Evolutionary conservation across 2,113 vertebrate genomes (phyloP).

Genomic region (Fulmarus glacialis): DNA sequence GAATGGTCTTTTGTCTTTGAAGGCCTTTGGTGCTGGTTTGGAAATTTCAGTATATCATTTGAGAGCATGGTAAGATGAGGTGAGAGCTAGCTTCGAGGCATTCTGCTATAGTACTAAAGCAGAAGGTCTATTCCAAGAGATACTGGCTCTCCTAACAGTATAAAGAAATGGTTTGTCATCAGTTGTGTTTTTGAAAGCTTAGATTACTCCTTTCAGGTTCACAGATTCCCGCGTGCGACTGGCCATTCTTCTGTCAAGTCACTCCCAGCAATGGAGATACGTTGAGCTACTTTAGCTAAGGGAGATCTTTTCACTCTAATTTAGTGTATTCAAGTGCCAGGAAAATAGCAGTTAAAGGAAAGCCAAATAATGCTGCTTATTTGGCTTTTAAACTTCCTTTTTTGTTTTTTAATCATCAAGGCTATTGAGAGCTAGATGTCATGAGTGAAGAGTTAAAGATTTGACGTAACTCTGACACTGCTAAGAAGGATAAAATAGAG

Average conservation of each 20-base stretch:
- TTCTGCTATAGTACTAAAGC: neutral
- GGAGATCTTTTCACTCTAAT: neutral
- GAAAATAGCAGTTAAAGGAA: neutral
- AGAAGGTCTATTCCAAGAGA: neutral
- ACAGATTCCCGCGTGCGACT: neutral
- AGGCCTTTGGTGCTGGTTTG: neutral
- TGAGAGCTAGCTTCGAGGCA: neutral
- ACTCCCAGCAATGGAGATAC: fast-evolving
- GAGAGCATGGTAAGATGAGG: neutral
- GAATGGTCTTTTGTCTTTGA: neutral
- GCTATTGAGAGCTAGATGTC: neutral
- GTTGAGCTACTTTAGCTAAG: neutral
- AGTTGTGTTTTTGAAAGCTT: neutral
- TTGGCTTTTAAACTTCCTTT: neutral
- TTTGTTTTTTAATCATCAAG: neutral
- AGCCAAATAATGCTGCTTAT: neutral
- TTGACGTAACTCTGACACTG: neutral
- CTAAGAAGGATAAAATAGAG: neutral
- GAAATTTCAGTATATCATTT: neutral
- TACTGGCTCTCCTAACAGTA: neutral
- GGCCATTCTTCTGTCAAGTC: neutral
- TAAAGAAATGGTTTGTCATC: neutral
- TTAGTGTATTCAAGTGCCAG: neutral
- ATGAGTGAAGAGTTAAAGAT: neutral
- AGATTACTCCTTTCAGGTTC: neutral